A percentile compares a stretch with the other conserved stretches of the same genome.
Conservation (phyloP, 1,140 invertebrate species). For the Galendromus occidentalis region DNA sequence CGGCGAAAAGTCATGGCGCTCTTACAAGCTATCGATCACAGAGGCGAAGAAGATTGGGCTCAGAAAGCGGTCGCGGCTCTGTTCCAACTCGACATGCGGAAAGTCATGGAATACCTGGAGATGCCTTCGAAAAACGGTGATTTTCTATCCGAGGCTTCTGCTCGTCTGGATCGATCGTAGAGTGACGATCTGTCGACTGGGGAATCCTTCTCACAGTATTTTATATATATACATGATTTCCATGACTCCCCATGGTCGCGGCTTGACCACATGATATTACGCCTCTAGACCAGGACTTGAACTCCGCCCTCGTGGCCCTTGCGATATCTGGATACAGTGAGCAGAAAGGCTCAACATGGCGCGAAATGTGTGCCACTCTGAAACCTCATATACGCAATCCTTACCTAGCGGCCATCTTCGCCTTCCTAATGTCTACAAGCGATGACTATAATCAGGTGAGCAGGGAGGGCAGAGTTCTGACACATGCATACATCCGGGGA, state of each 20-base stretch:
- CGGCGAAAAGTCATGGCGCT: constrained; percentile 9
- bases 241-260: too few relatives aligned
- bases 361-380: constrained; percentile 48
- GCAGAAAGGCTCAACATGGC: constrained; percentile 46
- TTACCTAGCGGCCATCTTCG: constrained; percentile 73
- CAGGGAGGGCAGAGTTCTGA: constrained; percentile 47
- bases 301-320: constrained; percentile 50
- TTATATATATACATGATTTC: too few relatives aligned
- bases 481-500: not conserved
- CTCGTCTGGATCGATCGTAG: too few relatives aligned
- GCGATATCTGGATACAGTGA: constrained; percentile 47
- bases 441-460: constrained; percentile 31
- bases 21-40: constrained; percentile 29
- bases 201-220: too few relatives aligned
- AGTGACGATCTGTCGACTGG: too few relatives aligned
- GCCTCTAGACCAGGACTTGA: constrained; percentile 19
- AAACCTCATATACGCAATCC: constrained; percentile 54
- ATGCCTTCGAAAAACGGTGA: constrained; percentile 21
- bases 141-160: too few relatives aligned
- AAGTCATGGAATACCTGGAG: constrained; percentile 63
- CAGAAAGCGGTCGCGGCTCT: constrained; percentile 71
- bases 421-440: constrained; percentile 61
- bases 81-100: constrained; percentile 61
- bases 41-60: constrained; percentile 35
- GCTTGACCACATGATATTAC: not conserved